Evolutionary conservation across 2,888 invertebrate species (phyloP).

Genomic region (Keiferia lycopersicella): DNA sequence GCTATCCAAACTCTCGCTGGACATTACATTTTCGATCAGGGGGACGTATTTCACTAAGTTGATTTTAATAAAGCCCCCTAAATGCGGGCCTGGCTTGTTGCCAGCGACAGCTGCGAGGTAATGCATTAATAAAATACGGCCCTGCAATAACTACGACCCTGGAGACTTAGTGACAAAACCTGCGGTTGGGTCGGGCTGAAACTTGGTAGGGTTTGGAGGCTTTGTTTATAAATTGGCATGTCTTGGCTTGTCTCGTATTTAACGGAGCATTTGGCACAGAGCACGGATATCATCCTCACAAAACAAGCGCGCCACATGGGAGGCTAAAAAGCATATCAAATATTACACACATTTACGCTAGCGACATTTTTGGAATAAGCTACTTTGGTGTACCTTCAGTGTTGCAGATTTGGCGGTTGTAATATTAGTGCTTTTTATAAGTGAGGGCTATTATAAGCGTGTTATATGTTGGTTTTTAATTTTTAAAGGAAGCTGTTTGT

Average conservation of each 20-base stretch:
- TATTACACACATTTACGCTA: too few relatives aligned
- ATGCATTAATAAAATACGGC: conserved; percentile 30
- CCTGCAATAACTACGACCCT: conserved; percentile 22
- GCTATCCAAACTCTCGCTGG: neutral
- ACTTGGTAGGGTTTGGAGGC: neutral
- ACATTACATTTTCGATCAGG: conserved; percentile 7
- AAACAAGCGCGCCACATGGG: too few relatives aligned
- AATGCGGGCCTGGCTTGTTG: conserved; percentile 33
- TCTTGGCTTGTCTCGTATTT: too few relatives aligned
- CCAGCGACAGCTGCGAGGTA: conserved; percentile 36
- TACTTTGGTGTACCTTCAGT: too few relatives aligned
- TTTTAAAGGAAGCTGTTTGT: neutral
- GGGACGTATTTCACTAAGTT: conserved; percentile 16
- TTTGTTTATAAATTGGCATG: neutral
- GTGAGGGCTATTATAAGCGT: too few relatives aligned
- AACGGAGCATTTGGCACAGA: too few relatives aligned
- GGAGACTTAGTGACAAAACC: neutral
- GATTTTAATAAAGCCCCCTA: conserved; percentile 36
- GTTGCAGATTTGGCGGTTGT: too few relatives aligned
- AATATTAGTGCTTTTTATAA: too few relatives aligned
- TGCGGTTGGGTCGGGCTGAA: neutral
- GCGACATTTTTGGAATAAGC: too few relatives aligned
- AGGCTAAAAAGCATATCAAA: too few relatives aligned
- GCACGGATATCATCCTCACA: too few relatives aligned
- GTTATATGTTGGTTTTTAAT: too few relatives aligned